Percentiles rank a stretch among this genome's conserved stretches.
These are phyloP conservation scores for Geotrypetes seraphini DNA, from an alignment of 2,797 vertebrate species.

Conservation along the genomic window DNA sequence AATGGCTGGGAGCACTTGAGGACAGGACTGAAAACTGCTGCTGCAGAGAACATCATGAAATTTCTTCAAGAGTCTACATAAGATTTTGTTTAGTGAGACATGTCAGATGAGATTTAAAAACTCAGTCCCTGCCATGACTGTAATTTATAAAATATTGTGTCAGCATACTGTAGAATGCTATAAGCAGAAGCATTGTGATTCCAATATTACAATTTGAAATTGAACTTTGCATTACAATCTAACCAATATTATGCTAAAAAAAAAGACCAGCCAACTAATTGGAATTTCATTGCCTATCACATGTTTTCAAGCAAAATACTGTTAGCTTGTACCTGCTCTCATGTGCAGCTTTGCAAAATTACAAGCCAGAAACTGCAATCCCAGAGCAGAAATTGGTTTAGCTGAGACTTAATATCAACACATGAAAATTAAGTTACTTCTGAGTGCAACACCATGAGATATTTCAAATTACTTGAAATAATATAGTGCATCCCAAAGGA, in stretches of 20 bases:
- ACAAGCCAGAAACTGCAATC: not conserved
- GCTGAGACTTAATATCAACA: not conserved
- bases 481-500: slow-evolving; percentile 1
- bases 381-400: not conserved
- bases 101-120: not conserved
- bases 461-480: slow-evolving; percentile 2
- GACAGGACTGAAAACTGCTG: too few relatives aligned
- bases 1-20: too few relatives aligned
- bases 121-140: not conserved
- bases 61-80: slow-evolving; percentile 18
- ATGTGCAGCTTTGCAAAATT: slow-evolving; percentile 1
- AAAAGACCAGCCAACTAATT: slow-evolving; percentile 17
- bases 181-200: slow-evolving; percentile 2
- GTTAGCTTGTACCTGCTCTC: not conserved
- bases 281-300: slow-evolving; percentile 8
- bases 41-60: too few relatives aligned
- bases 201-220: slow-evolving; percentile 6
- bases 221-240: slow-evolving; percentile 23
- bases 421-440: too few relatives aligned
- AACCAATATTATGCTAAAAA: slow-evolving; percentile 3
- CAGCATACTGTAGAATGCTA: slow-evolving; percentile 11
- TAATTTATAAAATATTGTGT: not conserved
- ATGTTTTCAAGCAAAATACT: slow-evolving; percentile 1
- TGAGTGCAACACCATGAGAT: not conserved
- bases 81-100: slow-evolving; percentile 9